These are phyloP conservation scores for Dryas iulia DNA, from an alignment of 1,140 invertebrate species.

Conservation along the genomic window DNA sequence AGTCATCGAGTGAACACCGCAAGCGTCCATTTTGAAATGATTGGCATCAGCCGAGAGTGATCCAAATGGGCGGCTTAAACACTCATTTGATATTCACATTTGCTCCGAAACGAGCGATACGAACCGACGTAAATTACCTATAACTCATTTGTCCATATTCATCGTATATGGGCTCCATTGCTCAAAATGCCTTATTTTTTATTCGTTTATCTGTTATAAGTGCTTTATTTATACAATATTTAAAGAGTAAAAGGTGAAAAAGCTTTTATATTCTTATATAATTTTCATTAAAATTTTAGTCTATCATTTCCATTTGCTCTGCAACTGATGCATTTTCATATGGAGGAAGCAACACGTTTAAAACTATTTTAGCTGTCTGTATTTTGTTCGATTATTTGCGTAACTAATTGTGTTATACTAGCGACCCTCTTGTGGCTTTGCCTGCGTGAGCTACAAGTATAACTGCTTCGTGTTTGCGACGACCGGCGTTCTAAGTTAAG, in stretches of 20 bases:
- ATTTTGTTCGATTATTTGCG: too few species aligned
- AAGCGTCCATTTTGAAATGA: slow-evolving; percentile 67
- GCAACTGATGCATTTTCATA: background rate
- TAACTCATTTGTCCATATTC: slow-evolving; percentile 65
- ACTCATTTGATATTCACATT: slow-evolving; percentile 76
- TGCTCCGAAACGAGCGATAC: slow-evolving; percentile 51
- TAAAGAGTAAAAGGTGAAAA: background rate
- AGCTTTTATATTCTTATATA: background rate
- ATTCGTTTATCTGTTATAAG: background rate
- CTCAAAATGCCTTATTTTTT: slow-evolving; percentile 1
- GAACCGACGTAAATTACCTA: slow-evolving; percentile 56
- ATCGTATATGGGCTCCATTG: slow-evolving; percentile 30
- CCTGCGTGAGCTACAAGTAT: too few species aligned
- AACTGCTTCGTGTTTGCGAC: too few species aligned
- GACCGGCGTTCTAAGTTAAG: too few species aligned
- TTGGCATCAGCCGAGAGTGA: slow-evolving; percentile 65
- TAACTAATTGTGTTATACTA: too few species aligned
- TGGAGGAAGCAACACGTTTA: background rate
- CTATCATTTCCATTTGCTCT: too few species aligned
- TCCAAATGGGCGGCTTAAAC: slow-evolving; percentile 71
- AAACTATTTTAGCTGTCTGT: too few species aligned
- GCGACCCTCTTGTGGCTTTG: too few species aligned
- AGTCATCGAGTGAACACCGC: slow-evolving; percentile 58
- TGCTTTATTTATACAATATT: background rate
- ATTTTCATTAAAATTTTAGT: background rate